These are phyloP conservation scores for Crenuchus spilurus DNA, from an alignment of 2,797 vertebrate genomes.

Conservation along the genomic window DNA sequence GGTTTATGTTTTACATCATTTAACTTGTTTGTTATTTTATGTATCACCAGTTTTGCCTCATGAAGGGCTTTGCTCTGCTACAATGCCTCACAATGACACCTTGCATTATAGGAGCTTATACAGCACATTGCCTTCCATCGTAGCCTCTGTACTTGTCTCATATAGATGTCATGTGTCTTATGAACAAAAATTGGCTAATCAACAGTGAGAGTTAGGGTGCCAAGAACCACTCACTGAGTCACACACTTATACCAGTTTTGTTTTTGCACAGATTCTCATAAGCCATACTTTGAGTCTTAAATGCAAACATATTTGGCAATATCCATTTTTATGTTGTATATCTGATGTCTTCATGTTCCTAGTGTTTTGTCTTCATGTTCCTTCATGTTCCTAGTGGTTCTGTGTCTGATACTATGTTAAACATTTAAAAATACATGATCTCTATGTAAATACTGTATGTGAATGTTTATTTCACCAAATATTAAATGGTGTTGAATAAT, in stretches of 20 bases:
- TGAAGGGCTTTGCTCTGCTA: constrained; percentile 41
- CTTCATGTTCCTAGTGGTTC: constrained; percentile 20
- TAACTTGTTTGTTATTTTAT: constrained; percentile 32
- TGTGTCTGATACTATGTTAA: constrained; percentile 9
- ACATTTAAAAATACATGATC: constrained; percentile 1
- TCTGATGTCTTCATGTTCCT: constrained; percentile 34
- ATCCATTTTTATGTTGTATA: constrained; percentile 28
- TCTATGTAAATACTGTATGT: constrained; percentile 10
- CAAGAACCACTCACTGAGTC: constrained; percentile 48
- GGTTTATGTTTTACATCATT: constrained; percentile 21
- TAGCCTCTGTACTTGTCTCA: constrained; percentile 33
- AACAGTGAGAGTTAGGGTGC: constrained; percentile 46
- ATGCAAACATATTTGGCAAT: background rate
- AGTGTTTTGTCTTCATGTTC: constrained; percentile 21
- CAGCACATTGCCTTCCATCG: constrained; percentile 50
- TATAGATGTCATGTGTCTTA: constrained; percentile 32
- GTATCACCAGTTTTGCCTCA: constrained; percentile 53
- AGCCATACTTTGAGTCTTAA: constrained; percentile 25
- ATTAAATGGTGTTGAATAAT: constrained; percentile 1
- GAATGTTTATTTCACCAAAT: background rate
- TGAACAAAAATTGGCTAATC: constrained; percentile 47
- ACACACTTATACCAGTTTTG: constrained; percentile 10
- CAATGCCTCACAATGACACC: constrained; percentile 37
- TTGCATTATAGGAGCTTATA: constrained; percentile 28
- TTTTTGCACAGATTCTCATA: constrained; percentile 33